These are phyloP conservation scores for Percopsis transmontana DNA, from an alignment of 2,113 vertebrate species.

Conservation along the genomic window DNA sequence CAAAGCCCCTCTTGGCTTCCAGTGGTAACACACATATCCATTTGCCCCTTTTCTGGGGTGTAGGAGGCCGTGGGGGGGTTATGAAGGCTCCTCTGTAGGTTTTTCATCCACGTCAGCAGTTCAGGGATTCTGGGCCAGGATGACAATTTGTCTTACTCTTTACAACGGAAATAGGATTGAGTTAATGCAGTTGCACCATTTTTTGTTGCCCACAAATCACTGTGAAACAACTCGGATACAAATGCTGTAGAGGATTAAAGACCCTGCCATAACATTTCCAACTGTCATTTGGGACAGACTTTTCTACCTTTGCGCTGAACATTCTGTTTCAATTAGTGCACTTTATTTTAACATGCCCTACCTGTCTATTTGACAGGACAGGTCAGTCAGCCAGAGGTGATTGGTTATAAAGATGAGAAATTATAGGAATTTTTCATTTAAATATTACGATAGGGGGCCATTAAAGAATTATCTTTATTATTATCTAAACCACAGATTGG, in stretches of 20 bases:
- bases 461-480: too few species aligned
- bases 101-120: conserved; percentile 89
- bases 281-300: too few species aligned
- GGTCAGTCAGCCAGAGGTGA: too few species aligned
- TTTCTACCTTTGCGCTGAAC: too few species aligned
- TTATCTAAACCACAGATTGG: too few species aligned
- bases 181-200: neutral
- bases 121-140: conserved; percentile 84
- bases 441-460: too few species aligned
- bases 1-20: conserved; percentile 93
- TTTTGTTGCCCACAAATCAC: neutral
- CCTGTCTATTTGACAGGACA: too few species aligned
- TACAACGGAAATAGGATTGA: neutral
- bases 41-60: conserved; percentile 80
- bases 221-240: neutral
- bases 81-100: conserved; percentile 86
- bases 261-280: neutral
- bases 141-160: neutral
- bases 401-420: too few species aligned
- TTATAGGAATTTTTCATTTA: too few species aligned
- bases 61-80: conserved; percentile 83
- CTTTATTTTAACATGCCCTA: too few species aligned
- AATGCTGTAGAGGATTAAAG: neutral
- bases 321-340: too few species aligned
- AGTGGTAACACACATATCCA: conserved; percentile 90